These are phyloP conservation scores for Ochropleura plecta DNA, from an alignment of 2,888 invertebrate genomes.

Conservation along the genomic window DNA sequence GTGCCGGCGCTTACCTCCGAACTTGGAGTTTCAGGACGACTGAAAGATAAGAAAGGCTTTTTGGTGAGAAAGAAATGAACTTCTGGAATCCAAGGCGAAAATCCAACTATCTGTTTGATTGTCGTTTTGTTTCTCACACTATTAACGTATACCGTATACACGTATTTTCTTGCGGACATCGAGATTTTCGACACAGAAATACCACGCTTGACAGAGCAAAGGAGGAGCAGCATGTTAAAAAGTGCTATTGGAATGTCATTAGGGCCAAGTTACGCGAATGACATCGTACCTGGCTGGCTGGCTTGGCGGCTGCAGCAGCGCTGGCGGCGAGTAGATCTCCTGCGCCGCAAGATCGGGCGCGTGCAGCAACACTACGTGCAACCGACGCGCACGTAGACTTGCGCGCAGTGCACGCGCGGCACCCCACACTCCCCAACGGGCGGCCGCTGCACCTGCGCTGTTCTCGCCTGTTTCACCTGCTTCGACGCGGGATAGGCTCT, in stretches of 20 bases:
- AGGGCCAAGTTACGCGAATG: background rate
- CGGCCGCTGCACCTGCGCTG: conserved; percentile 88
- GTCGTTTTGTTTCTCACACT: background rate
- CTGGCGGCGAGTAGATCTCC: conserved; percentile 92
- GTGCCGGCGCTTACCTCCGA: conserved; percentile 84
- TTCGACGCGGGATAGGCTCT: conserved; percentile 79
- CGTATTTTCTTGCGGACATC: background rate
- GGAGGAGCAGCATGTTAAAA: background rate
- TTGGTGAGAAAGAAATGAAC: background rate
- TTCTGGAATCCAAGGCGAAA: background rate
- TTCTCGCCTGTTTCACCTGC: conserved; percentile 76
- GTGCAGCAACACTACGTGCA: conserved; percentile 94
- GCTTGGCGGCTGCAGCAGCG: conserved; percentile 82
- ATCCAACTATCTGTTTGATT: background rate
- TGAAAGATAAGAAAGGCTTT: conserved; percentile 65
- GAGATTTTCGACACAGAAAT: background rate
- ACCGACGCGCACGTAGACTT: conserved; percentile 92
- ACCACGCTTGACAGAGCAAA: background rate
- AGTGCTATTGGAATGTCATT: background rate
- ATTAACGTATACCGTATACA: no score
- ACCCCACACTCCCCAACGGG: conserved; percentile 95
- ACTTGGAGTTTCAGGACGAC: conserved; percentile 87
- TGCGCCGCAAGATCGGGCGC: conserved; percentile 92
- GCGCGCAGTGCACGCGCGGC: conserved; percentile 94
- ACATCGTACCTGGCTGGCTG: conserved; percentile 84